Conservation (phyloP, 2,888 invertebrate genomes). For the Drosophila nigricruria region DNA sequence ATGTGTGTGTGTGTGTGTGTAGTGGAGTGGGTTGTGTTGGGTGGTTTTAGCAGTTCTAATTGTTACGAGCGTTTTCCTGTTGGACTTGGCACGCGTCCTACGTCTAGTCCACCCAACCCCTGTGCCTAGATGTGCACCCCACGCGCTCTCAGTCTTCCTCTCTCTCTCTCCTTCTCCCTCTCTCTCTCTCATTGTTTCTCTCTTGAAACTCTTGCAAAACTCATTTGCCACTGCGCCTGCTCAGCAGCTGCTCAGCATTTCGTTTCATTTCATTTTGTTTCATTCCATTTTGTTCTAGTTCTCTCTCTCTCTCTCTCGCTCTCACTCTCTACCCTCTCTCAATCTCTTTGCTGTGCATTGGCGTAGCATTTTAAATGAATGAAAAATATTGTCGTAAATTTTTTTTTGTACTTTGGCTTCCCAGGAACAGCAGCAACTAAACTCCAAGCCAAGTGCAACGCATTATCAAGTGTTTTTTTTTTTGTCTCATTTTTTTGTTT, state of each 20-base stretch:
- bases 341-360: slow-evolving; percentile 44
- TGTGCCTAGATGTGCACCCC: neutral
- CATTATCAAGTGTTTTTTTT: slow-evolving; percentile 66
- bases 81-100: slow-evolving; percentile 63
- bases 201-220: slow-evolving; percentile 1
- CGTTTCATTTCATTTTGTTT: slow-evolving; percentile 26
- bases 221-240: slow-evolving; percentile 46
- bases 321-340: neutral
- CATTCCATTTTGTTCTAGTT: slow-evolving; percentile 27
- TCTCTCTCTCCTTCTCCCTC: slow-evolving; percentile 1
- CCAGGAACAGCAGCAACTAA: slow-evolving; percentile 22
- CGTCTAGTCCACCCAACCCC: slow-evolving; percentile 52
- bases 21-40: neutral
- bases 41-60: slow-evolving; percentile 44
- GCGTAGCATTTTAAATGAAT: slow-evolving; percentile 80
- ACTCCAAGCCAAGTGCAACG: slow-evolving; percentile 65
- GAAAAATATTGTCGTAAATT: slow-evolving; percentile 79
- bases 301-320: neutral
- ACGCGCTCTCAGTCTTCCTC: slow-evolving; percentile 4
- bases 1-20: slow-evolving; percentile 4
- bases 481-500: slow-evolving; percentile 10
- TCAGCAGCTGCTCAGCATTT: slow-evolving; percentile 44
- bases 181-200: slow-evolving; percentile 4
- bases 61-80: slow-evolving; percentile 70
- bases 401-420: slow-evolving; percentile 43